These are phyloP conservation scores for Malacoraja senta DNA, from an alignment of 2,797 vertebrate genomes.

Conservation along the genomic window DNA sequence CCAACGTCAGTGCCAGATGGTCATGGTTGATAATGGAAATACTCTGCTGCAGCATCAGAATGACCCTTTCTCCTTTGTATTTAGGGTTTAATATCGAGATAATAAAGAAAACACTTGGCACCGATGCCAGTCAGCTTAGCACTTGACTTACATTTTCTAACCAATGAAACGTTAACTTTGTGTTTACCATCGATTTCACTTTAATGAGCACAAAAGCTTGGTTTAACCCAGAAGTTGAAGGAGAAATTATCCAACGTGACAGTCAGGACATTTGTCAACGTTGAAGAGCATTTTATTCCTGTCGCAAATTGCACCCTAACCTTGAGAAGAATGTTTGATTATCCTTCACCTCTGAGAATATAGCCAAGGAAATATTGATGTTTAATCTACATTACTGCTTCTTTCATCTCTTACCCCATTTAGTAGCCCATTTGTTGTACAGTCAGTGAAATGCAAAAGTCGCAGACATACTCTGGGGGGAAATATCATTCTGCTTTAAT, in stretches of 20 bases:
- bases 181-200: not conserved
- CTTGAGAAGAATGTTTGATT: not conserved
- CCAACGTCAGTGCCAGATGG: conserved; percentile 32
- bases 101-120: conserved; percentile 30
- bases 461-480: not conserved
- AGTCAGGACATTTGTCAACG: not conserved
- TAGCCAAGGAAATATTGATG: not conserved
- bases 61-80: conserved; percentile 16
- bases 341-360: not conserved
- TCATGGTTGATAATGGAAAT: conserved; percentile 32
- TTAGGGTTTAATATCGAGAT: conserved; percentile 31
- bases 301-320: not conserved
- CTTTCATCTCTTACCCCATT: not conserved
- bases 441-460: not conserved
- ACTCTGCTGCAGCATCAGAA: conserved; percentile 22
- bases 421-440: not conserved
- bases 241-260: not conserved
- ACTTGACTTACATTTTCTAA: conserved; percentile 14
- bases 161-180: conserved; percentile 3
- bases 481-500: not conserved
- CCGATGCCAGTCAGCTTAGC: not conserved
- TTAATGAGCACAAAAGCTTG: conserved; percentile 18
- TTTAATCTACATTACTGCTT: not conserved
- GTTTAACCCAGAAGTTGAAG: conserved; percentile 26
- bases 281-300: conserved; percentile 6